Conservation (phyloP, 2,888 invertebrate genomes). For the Deroplatys truncata region DNA sequence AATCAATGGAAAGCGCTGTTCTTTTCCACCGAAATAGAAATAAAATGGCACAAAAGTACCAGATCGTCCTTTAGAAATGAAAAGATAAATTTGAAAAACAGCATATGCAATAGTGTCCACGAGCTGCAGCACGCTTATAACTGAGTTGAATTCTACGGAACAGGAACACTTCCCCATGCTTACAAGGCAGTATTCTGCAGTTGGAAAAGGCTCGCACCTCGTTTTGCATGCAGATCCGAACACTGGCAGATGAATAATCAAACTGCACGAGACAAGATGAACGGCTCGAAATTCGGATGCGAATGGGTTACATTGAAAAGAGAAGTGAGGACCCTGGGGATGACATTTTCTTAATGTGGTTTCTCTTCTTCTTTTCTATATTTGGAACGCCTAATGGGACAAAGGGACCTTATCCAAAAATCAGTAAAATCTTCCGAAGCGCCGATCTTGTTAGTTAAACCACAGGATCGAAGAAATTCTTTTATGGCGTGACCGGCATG, state of each 20-base stretch:
- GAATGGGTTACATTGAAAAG: slow-evolving; percentile 1
- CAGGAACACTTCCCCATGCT: background rate
- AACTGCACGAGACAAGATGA: slow-evolving; percentile 4
- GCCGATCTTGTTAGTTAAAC: background rate
- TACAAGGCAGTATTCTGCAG: background rate
- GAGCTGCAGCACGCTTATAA: too few relatives aligned
- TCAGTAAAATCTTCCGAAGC: background rate
- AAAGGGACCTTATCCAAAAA: background rate
- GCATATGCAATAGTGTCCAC: too few relatives aligned
- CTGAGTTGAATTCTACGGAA: background rate
- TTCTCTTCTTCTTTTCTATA: background rate
- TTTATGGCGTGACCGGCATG: too few relatives aligned
- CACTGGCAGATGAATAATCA: slow-evolving; percentile 3
- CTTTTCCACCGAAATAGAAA: too few relatives aligned
- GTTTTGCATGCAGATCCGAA: slow-evolving; percentile 4
- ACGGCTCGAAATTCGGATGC: slow-evolving; percentile 16
- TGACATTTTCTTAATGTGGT: background rate
- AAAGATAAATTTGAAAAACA: too few relatives aligned
- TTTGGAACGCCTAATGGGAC: background rate
- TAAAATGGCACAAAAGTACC: too few relatives aligned
- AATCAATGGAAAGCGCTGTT: too few relatives aligned
- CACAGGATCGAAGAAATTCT: too few relatives aligned
- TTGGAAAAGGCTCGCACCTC: background rate
- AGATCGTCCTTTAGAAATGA: too few relatives aligned
- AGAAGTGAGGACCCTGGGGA: background rate